Evolutionary conservation across 2,113 vertebrate genomes (phyloP).

Genomic region (Choloepus hoffmanni): DNA sequence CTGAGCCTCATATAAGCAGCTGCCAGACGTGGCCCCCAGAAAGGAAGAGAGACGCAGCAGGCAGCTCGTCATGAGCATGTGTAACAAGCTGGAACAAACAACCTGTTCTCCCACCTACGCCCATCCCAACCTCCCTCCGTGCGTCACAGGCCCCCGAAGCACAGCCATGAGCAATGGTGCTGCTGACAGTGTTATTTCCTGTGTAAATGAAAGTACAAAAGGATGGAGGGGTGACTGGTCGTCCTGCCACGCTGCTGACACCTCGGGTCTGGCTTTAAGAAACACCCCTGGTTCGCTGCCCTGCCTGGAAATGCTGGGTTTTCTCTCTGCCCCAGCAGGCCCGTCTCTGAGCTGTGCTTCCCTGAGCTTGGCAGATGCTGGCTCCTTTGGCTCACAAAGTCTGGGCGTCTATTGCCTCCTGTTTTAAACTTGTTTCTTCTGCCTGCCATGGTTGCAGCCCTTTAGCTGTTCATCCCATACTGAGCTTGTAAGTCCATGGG

Average conservation of each 20-base stretch:
- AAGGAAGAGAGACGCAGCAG: neutral
- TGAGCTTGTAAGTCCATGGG: neutral
- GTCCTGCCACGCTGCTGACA: slow-evolving; percentile 24
- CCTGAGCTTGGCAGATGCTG: neutral
- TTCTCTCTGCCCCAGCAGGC: neutral
- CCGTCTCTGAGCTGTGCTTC: too few relatives aligned
- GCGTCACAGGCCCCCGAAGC: neutral
- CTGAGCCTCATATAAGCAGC: neutral
- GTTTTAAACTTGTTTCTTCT: neutral
- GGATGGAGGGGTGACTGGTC: neutral
- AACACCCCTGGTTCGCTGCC: neutral
- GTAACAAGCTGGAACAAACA: neutral
- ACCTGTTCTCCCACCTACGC: neutral
- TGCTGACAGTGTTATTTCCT: slow-evolving; percentile 64
- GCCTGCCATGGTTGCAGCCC: neutral
- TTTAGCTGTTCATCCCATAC: neutral
- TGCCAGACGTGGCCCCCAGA: neutral
- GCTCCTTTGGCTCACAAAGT: neutral
- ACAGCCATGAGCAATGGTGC: neutral
- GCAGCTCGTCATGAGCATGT: neutral
- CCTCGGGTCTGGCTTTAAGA: slow-evolving; percentile 39
- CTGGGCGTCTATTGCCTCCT: neutral
- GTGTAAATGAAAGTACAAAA: slow-evolving; percentile 9
- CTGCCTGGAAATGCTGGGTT: too few relatives aligned
- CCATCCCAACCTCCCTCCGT: slow-evolving; percentile 19